Percentiles rank a stretch among this genome's conserved stretches.
These are phyloP conservation scores for Anodontia alba DNA, from an alignment of 2,888 invertebrate species.

Conservation along the genomic window DNA sequence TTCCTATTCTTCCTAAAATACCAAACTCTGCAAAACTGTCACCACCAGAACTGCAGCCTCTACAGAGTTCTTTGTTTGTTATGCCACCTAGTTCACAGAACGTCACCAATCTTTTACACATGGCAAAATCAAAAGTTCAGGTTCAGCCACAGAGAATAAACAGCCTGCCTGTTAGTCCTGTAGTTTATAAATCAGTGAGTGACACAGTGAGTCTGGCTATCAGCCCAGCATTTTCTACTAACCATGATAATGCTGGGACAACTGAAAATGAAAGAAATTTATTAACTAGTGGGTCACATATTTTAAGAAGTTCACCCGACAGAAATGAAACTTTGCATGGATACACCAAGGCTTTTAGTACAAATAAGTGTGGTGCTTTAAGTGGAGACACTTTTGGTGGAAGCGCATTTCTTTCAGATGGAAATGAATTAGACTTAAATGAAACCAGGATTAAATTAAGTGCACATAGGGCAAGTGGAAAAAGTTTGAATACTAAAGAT, in stretches of 20 bases:
- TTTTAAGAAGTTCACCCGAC: too few relatives aligned
- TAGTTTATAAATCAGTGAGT: background rate
- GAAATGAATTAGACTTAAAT: too few relatives aligned
- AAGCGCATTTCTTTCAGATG: too few relatives aligned
- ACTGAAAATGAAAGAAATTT: background rate
- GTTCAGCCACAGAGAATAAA: background rate
- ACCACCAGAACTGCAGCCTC: background rate
- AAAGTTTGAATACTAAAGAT: background rate
- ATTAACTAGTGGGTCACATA: too few relatives aligned
- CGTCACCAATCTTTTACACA: background rate
- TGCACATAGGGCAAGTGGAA: background rate
- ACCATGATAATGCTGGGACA: too few relatives aligned
- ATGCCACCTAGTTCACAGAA: background rate
- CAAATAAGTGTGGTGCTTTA: too few relatives aligned
- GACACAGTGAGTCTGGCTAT: background rate
- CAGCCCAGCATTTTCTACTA: background rate
- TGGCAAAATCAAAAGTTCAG: background rate
- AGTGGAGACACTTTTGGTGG: too few relatives aligned
- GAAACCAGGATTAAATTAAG: too few relatives aligned
- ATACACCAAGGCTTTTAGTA: too few relatives aligned
- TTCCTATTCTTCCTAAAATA: background rate
- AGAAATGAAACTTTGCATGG: too few relatives aligned
- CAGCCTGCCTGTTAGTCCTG: background rate
- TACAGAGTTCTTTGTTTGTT: constrained; percentile 2
- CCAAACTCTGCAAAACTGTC: background rate